Evolutionary conservation across 2,888 invertebrate genomes (phyloP).

Genomic region (Chromoteleia sp.): DNA sequence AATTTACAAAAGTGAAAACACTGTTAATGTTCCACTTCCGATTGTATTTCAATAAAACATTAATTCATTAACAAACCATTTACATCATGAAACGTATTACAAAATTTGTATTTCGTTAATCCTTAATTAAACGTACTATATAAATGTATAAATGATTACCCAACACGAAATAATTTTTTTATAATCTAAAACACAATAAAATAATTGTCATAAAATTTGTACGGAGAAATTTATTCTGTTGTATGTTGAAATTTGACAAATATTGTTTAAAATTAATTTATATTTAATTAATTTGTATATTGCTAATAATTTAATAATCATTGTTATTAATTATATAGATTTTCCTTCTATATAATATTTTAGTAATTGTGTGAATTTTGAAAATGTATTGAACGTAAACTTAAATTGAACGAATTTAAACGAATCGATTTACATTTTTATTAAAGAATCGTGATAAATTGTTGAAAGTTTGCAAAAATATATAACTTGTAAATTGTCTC

Average conservation of each 20-base stretch:
- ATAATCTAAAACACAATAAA: not conserved
- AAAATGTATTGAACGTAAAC: too few species aligned
- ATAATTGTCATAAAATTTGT: not conserved
- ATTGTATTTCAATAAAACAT: not conserved
- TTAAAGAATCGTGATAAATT: not conserved
- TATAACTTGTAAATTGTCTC: not conserved
- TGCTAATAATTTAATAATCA: too few species aligned
- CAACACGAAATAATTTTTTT: not conserved
- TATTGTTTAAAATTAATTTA: too few species aligned
- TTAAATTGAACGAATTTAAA: too few species aligned
- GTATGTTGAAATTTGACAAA: too few species aligned
- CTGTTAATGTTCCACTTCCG: not conserved
- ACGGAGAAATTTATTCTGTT: not conserved
- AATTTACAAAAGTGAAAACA: conserved; percentile 1
- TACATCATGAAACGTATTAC: conserved; percentile 9
- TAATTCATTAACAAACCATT: conserved; percentile 7
- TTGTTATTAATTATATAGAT: too few species aligned
- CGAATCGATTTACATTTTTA: not conserved
- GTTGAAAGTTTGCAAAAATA: not conserved
- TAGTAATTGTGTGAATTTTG: too few species aligned
- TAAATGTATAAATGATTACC: conserved; percentile 7
- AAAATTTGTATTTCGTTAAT: conserved; percentile 20
- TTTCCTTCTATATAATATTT: too few species aligned
- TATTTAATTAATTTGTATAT: too few species aligned
- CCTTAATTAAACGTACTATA: conserved; percentile 8